A percentile compares a stretch with the other conserved stretches of the same genome.
Evolutionary conservation across 2,888 invertebrate genomes (phyloP).

Genomic region (Azorinus chamasolen): DNA sequence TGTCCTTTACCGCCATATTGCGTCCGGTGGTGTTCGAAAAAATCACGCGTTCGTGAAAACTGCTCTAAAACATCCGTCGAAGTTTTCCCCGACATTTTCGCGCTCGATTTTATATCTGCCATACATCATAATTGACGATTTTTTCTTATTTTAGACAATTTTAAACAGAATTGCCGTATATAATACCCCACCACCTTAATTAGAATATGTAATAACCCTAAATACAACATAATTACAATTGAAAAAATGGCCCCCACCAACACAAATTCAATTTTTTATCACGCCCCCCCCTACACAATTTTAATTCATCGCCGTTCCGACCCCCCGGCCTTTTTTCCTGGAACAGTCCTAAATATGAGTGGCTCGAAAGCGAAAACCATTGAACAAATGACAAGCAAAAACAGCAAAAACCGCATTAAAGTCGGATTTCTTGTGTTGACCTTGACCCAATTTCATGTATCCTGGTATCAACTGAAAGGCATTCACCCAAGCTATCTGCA

Average conservation of each 20-base stretch:
- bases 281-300: background rate
- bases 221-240: background rate
- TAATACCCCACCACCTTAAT: background rate
- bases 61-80: background rate
- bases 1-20: too few species aligned
- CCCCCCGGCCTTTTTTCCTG: conserved; percentile 1
- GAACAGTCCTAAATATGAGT: too few species aligned
- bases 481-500: too few species aligned
- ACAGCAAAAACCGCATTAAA: too few species aligned
- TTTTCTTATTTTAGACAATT: background rate
- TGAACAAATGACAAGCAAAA: too few species aligned
- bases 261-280: background rate
- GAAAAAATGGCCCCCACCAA: background rate
- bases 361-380: too few species aligned
- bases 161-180: background rate
- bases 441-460: too few species aligned
- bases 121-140: background rate
- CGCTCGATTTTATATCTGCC: background rate
- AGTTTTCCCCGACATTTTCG: background rate
- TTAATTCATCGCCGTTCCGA: too few species aligned
- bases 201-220: background rate
- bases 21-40: too few species aligned
- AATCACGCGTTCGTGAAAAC: too few species aligned
- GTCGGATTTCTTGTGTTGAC: too few species aligned
- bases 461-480: too few species aligned